Base-by-base conservation (phyloP, 2,888 invertebrate genomes). In the Torymus auratus region DNA sequence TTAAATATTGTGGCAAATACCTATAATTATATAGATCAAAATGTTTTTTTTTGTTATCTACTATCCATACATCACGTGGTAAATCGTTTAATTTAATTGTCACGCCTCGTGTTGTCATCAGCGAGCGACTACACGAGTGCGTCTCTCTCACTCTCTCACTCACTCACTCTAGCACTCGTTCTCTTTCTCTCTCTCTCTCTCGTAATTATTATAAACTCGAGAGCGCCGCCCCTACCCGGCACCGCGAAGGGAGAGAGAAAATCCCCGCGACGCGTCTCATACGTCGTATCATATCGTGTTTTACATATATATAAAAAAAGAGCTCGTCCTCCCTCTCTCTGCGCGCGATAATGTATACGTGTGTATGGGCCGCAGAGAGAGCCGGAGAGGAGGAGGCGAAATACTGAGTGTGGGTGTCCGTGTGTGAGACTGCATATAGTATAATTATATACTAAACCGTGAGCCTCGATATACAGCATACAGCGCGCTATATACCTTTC, bases 1-100 rank as follows among this genome's bases (percentile, higher is more conserved):
- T 87, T 88, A 87, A 88, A 89, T 88, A 89, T 87, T 86, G 87
- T 88, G 88, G 87, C 88, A 88, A 88, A 87, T 88, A 88, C 85
- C 83, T 85, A 85, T 83, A 28, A 28, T 28, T 28, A 28, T 79
- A 85, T 87, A 86, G 84, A 85, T 87, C 84, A 85, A 87, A 82
- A 75, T 74, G 28, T 28, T 28, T 28, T 28, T 28, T 28, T 28
- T 28, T 28, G 5, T 7, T 28, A 41, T 70, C 68, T 82, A 75
- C 78, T 82, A 78, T 75, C 55, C 79, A 75, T 81, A 80, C 82
- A 81, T 82, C 82, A 82, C 80, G 82, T 82, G 72, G 64, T 82
- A 80, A 80, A 74, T 73, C 70, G 64, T 80, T 74, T 60, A 73
- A 58, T 80, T 75, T 65, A 74, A 74, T 69, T 77, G 28, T 28